These are phyloP conservation scores for Orius insidiosus DNA, from an alignment of 1,140 invertebrate genomes.

Conservation along the genomic window DNA sequence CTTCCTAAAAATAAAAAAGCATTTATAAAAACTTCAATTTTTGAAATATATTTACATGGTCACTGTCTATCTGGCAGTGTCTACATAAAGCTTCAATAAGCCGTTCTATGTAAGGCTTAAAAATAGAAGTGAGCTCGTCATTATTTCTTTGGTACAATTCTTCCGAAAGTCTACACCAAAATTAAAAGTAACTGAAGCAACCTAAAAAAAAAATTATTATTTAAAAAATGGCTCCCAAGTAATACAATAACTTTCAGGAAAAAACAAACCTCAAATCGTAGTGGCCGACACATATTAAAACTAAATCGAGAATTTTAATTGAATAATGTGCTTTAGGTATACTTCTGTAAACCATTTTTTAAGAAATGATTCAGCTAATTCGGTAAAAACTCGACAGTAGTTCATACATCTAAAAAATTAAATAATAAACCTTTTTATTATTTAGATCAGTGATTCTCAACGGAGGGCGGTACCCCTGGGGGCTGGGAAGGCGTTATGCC, in stretches of 20 bases:
- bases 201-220: constrained; percentile 33
- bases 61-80: constrained; percentile 80
- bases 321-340: constrained; percentile 49
- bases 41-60: constrained; percentile 48
- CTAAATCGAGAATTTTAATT: constrained; percentile 70
- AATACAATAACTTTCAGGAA: no score
- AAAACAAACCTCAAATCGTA: constrained; percentile 76
- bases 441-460: no score
- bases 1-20: constrained; percentile 40
- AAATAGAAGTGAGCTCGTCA: constrained; percentile 55
- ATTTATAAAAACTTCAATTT: constrained; percentile 11
- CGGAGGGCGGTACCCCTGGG: no score
- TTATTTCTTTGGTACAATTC: constrained; percentile 77
- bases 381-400: constrained; percentile 89
- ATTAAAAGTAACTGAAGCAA: constrained; percentile 92
- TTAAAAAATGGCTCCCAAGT: no score
- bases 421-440: constrained; percentile 10
- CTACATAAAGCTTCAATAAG: constrained; percentile 65
- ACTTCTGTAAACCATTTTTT: constrained; percentile 51
- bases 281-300: constrained; percentile 84
- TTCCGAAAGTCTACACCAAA: constrained; percentile 90
- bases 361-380: constrained; percentile 80
- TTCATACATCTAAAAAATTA: constrained; percentile 54
- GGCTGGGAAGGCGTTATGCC: no score
- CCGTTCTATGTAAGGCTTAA: constrained; percentile 80